Evolutionary conservation across 37 sponge, comb jelly and placozoan genomes (phyloP).

Genomic region (Aplysina aerophoba): DNA sequence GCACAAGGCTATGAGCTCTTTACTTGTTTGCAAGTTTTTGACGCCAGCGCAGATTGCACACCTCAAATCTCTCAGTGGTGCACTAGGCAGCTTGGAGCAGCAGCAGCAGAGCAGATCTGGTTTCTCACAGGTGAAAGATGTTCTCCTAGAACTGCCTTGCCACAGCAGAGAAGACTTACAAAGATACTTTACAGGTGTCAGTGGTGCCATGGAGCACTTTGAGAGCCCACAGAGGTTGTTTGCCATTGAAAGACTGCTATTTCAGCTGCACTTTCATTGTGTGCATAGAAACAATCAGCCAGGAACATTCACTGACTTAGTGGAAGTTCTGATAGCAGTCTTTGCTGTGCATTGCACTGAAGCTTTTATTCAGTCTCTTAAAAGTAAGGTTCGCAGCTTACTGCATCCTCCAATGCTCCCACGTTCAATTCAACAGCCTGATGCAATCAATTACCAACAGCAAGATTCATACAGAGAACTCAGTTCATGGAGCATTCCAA

Average conservation of each 20-base stretch:
- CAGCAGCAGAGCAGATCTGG: background rate
- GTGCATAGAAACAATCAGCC: conserved; percentile 10
- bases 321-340: too few species aligned
- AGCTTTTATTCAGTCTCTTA: too few species aligned
- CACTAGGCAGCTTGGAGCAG: background rate
- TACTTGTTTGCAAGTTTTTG: conserved; percentile 26
- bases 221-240: background rate
- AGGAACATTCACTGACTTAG: background rate
- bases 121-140: background rate
- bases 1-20: background rate
- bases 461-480: background rate
- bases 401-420: too few species aligned
- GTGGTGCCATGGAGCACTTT: background rate
- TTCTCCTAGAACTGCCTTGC: conserved; percentile 27
- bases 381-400: too few species aligned
- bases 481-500: background rate
- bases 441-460: too few species aligned
- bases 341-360: too few species aligned
- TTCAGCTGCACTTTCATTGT: conserved; percentile 31
- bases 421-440: too few species aligned
- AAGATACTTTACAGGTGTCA: background rate
- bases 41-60: background rate
- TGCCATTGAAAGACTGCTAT: conserved; percentile 21
- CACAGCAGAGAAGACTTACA: background rate
- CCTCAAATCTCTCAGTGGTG: background rate